A percentile compares a stretch with the other conserved stretches of the same genome.
phyloP scores from a whole-genome alignment of 2,888 invertebrate species.

The Orthosia gracilis region DNA sequence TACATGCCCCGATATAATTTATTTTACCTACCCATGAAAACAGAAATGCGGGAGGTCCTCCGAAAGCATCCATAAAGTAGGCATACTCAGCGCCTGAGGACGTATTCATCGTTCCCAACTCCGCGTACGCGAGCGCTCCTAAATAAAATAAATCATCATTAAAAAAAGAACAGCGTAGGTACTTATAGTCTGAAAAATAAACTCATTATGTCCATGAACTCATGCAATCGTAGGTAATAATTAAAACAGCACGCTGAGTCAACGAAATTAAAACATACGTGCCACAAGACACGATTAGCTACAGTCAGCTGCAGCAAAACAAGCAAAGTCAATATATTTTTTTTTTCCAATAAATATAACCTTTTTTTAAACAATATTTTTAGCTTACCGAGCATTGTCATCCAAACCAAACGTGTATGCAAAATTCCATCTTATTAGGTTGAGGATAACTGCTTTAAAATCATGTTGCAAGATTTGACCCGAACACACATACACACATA shows the following conservation, averaged over 20 bases:
- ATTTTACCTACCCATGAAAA: conserved; percentile 95
- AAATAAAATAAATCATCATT: conserved; percentile 55
- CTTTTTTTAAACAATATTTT: no score
- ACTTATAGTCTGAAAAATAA: conserved; percentile 1
- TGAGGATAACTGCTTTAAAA: no score
- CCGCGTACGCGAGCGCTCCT: conserved; percentile 98
- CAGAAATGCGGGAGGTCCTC: conserved; percentile 97
- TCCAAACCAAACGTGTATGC: no score
- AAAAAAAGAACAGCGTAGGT: neutral
- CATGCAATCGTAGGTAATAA: neutral
- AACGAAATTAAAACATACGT: conserved; percentile 16
- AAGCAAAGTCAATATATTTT: conserved; percentile 24
- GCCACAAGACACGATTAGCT: conserved; percentile 28
- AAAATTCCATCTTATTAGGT: no score
- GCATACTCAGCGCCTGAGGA: conserved; percentile 99
- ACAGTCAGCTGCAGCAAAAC: conserved; percentile 14
- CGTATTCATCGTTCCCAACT: conserved; percentile 98
- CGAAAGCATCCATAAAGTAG: conserved; percentile 98
- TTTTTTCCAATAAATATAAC: no score
- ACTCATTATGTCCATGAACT: conserved; percentile 2
- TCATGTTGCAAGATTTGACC: no score
- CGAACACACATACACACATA: no score
- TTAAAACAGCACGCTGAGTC: conserved; percentile 13
- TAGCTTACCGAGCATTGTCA: no score
- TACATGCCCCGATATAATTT: neutral